Percentiles rank a stretch among this genome's conserved stretches.
Evolutionary conservation across 2,113 vertebrate species (phyloP).

Genomic region (Psilopsiagon aurifrons): DNA sequence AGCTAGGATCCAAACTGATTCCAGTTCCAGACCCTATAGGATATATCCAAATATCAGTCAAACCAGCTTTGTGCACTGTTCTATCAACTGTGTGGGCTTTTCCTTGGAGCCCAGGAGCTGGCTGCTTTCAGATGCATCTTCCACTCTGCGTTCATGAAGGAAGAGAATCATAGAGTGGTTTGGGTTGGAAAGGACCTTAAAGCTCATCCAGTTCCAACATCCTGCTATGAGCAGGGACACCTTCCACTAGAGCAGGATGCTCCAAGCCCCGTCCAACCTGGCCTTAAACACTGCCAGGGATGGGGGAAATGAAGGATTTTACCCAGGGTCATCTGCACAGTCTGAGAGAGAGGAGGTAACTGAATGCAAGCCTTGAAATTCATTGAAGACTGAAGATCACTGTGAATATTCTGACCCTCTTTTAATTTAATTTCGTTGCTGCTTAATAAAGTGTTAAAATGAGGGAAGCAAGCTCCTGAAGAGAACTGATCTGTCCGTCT

Average conservation of each 20-base stretch:
- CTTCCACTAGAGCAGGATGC: not conserved
- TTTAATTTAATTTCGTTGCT: not conserved
- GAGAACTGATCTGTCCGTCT: not conserved
- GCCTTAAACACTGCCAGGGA: not conserved
- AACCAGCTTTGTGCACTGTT: not conserved
- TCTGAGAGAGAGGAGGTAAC: not conserved
- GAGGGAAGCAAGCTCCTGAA: not conserved
- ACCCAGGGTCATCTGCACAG: not conserved
- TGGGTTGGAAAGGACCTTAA: not conserved
- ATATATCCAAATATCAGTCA: not conserved
- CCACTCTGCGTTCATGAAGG: not conserved
- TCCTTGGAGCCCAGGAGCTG: not conserved
- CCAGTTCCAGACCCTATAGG: not conserved
- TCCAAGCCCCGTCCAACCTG: not conserved
- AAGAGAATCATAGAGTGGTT: not conserved
- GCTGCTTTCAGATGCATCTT: not conserved
- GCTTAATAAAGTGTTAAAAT: not conserved
- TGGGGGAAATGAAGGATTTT: not conserved
- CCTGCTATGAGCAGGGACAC: not conserved
- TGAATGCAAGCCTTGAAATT: not conserved
- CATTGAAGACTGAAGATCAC: not conserved
- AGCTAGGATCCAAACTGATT: not conserved
- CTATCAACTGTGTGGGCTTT: not conserved
- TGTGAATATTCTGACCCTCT: not conserved
- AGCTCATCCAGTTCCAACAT: not conserved